Conservation (phyloP, 2,797 vertebrate genomes). For the Geranospiza caerulescens region DNA sequence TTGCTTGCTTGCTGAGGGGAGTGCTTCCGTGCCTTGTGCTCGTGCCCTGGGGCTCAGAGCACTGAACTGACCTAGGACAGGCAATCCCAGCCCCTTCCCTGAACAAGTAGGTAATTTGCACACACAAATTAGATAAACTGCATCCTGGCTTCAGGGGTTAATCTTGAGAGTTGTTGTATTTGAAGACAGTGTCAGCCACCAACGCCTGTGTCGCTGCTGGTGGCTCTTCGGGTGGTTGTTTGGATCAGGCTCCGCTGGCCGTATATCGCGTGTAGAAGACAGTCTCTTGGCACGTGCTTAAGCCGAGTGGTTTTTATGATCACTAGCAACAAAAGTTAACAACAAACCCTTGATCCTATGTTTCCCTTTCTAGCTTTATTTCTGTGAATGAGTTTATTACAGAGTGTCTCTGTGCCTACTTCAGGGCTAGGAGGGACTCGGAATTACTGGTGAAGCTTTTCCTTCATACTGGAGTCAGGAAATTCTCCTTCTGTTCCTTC, state of each 20-base stretch:
- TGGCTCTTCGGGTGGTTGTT: not conserved
- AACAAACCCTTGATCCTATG: accelerated
- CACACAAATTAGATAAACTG: accelerated
- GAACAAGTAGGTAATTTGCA: accelerated
- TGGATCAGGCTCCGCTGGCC: not conserved
- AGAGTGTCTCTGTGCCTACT: accelerated
- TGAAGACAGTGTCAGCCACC: not conserved
- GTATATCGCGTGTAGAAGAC: accelerated
- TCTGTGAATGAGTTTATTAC: not conserved
- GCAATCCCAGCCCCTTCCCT: not conserved
- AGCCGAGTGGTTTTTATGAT: not conserved
- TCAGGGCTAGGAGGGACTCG: accelerated
- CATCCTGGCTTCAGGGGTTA: not conserved
- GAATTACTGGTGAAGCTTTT: not conserved
- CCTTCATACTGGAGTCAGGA: not conserved
- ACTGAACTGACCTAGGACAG: too few species aligned
- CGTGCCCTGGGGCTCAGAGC: not conserved
- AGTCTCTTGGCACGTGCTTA: accelerated
- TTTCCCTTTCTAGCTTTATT: not conserved
- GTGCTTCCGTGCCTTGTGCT: not conserved
- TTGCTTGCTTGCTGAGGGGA: too few species aligned
- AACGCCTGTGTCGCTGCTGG: accelerated
- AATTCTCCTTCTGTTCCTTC: not conserved
- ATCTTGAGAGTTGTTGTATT: not conserved
- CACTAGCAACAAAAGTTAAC: not conserved